Evolutionary conservation across 2,888 invertebrate genomes (phyloP), one percentile per base, ranked within the genome.

Genomic region (Pterobdella sp.): DNA sequence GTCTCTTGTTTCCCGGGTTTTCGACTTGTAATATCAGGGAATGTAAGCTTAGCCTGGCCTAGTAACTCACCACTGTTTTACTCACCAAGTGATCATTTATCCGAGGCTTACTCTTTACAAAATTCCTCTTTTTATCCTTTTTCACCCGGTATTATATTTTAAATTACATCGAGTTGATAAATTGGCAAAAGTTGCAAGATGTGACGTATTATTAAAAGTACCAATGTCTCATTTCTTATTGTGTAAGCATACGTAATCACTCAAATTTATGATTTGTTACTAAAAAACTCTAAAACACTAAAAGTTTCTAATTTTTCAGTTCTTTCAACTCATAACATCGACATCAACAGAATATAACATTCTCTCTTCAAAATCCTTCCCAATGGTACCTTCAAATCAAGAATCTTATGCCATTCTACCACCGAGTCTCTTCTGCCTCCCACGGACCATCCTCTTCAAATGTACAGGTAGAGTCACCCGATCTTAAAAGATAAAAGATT

Each of bases 181-280:
- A 56, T 56, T 26, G 60, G 60, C n/a, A 56, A 3, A 14, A 56
- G 60, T n/a, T 3, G 4, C n/a, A n/a, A 7, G n/a, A n/a, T 56
- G 60, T 56, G 60, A 56, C 60, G 60, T 56, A 56, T 56, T 56
- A 56, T 56, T 56, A 56, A 56, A 56, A 22, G 26, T 26, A 56
- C 26, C n/a, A 56, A 56, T 56, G 60, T 56, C n/a, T 56, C 49
- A 42, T 42, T 42, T 42, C 49, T 7, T 7, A 42, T 14, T 42
- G 49, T 14, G 49, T 7, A 42, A 42, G 22, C 22, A 42, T 42
- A 14, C n/a, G n/a, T n/a, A n/a, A 42, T 7, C 22, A 22, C 49
- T 22, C 7, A 14, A 42, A 7, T 42, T 42, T 42, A 42, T 22
- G 22, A 14, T 14, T 22, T 14, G 7, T 42, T 22, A 42, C 49